Percentiles rank a stretch among this genome's conserved stretches.
Evolutionary conservation across 2,797 vertebrate genomes (phyloP).

Genomic region (Potorous gilbertii): DNA sequence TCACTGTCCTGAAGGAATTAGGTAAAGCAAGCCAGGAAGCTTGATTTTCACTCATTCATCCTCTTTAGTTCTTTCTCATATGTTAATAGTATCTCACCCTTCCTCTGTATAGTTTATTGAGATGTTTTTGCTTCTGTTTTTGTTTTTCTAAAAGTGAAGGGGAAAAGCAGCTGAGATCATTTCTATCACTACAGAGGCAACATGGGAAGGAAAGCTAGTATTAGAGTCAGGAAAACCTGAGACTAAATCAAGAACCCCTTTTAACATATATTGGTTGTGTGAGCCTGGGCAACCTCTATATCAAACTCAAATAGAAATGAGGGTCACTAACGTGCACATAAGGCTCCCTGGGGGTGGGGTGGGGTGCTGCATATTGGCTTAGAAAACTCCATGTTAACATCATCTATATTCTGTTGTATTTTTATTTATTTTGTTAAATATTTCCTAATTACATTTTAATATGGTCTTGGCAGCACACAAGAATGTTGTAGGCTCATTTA

Average conservation of each 20-base stretch:
- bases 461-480: not conserved
- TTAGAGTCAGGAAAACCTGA: not conserved
- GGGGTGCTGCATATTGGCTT: not conserved
- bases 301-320: not conserved
- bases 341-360: not conserved
- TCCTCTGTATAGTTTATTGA: not conserved
- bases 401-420: not conserved
- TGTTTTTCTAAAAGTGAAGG: not conserved
- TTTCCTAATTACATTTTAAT: not conserved
- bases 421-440: not conserved
- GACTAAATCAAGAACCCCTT: not conserved
- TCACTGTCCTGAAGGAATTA: not conserved
- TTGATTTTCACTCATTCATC: not conserved
- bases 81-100: not conserved
- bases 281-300: not conserved
- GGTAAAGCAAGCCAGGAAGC: not conserved
- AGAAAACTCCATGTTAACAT: not conserved
- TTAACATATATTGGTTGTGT: not conserved
- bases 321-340: not conserved
- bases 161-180: not conserved
- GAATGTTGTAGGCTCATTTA: not conserved
- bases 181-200: not conserved
- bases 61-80: not conserved
- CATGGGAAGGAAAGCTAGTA: not conserved
- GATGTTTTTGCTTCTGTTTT: not conserved